These are phyloP conservation scores for Agrotis segetum DNA, from an alignment of 2,888 invertebrate species.

Conservation along the genomic window DNA sequence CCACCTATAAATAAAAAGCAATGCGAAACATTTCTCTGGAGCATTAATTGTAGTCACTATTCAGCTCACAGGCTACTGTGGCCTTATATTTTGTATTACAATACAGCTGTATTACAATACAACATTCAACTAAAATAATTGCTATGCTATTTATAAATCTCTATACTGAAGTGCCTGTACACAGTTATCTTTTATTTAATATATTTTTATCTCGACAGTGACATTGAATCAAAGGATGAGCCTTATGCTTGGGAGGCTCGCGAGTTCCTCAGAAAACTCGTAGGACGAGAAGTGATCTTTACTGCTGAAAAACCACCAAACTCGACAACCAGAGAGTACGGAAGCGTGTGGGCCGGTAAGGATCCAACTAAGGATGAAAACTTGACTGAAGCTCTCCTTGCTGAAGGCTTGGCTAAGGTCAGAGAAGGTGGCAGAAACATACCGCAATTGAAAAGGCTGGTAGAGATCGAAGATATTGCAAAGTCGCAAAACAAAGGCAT, in stretches of 20 bases:
- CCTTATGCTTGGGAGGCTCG: slow-evolving; percentile 99
- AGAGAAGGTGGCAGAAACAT: slow-evolving; percentile 90
- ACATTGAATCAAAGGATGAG: slow-evolving; percentile 95
- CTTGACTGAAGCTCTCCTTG: slow-evolving; percentile 96
- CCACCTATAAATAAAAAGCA: slow-evolving; percentile 23
- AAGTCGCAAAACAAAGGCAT: slow-evolving; percentile 97
- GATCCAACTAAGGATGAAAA: slow-evolving; percentile 95
- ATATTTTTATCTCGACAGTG: slow-evolving; percentile 78
- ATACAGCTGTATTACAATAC: slow-evolving; percentile 31
- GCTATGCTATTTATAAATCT: slow-evolving; percentile 31
- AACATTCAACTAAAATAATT: slow-evolving; percentile 26
- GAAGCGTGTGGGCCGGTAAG: slow-evolving; percentile 96
- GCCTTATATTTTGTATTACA: slow-evolving; percentile 25
- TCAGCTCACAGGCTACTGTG: background rate
- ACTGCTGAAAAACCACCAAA: slow-evolving; percentile 96
- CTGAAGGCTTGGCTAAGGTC: slow-evolving; percentile 97
- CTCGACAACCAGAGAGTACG: slow-evolving; percentile 96
- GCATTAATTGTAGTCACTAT: slow-evolving; percentile 5
- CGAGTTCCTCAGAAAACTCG: slow-evolving; percentile 97
- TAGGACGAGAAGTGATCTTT: slow-evolving; percentile 97
- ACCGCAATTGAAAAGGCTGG: slow-evolving; percentile 93
- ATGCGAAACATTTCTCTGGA: slow-evolving; percentile 40
- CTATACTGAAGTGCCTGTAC: background rate
- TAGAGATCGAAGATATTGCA: slow-evolving; percentile 97
- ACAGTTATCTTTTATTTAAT: background rate